phyloP scores from a whole-genome alignment of 2,888 invertebrate genomes.

The Drepanosiphum platanoidis region DNA sequence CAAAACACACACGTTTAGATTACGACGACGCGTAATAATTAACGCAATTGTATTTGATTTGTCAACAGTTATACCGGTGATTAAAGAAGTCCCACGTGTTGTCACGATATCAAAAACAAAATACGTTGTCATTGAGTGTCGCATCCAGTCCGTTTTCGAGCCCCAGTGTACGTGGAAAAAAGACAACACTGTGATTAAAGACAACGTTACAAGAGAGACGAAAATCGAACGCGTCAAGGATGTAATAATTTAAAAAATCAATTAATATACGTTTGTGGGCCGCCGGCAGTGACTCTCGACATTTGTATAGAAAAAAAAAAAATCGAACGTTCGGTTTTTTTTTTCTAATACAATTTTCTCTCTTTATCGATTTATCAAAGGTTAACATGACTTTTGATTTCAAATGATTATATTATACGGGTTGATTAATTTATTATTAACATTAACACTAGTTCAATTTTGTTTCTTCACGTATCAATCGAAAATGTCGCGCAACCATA shows the following conservation, averaged over 20 bases:
- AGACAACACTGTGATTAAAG: conserved; percentile 80
- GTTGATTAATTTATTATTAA: too few relatives aligned
- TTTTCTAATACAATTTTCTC: too few relatives aligned
- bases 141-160: conserved; percentile 91
- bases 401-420: too few relatives aligned
- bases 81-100: conserved; percentile 90
- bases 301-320: too few relatives aligned
- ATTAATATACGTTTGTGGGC: neutral
- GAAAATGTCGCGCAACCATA: too few relatives aligned
- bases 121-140: conserved; percentile 92
- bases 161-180: conserved; percentile 95
- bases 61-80: conserved; percentile 86
- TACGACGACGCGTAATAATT: conserved; percentile 6
- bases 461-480: too few relatives aligned
- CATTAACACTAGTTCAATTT: too few relatives aligned
- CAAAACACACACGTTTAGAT: conserved; percentile 3
- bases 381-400: too few relatives aligned
- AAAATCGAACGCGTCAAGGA: conserved; percentile 83
- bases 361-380: too few relatives aligned
- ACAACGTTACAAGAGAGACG: conserved; percentile 80
- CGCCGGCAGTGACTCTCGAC: too few relatives aligned
- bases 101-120: conserved; percentile 91
- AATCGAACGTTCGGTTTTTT: too few relatives aligned
- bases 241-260: conserved; percentile 68
- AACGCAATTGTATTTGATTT: conserved; percentile 62